Evolutionary conservation across 1,140 invertebrate genomes (phyloP).

Genomic region (Diprion similis): DNA sequence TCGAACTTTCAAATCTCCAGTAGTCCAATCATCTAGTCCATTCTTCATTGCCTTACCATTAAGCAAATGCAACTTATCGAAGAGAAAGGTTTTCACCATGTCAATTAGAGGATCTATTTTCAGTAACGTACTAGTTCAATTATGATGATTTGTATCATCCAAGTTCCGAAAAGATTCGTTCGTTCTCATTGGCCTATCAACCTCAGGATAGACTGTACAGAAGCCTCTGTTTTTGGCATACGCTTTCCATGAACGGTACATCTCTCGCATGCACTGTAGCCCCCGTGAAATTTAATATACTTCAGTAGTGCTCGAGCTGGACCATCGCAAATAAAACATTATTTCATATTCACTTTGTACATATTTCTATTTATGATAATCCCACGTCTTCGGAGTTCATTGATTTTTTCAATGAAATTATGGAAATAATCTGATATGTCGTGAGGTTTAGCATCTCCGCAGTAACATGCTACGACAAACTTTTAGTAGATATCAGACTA

Average conservation of each 20-base stretch:
- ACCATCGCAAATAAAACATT: neutral
- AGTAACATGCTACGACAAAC: conserved; percentile 25
- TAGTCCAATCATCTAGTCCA: neutral
- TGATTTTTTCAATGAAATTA: conserved; percentile 29
- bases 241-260: too few species aligned
- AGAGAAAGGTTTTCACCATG: too few species aligned
- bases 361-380: conserved; percentile 12
- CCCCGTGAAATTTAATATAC: too few species aligned
- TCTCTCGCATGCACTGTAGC: too few species aligned
- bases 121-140: too few species aligned
- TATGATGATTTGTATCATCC: too few species aligned
- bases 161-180: too few species aligned
- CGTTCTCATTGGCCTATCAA: too few species aligned
- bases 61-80: too few species aligned
- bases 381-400: conserved; percentile 20
- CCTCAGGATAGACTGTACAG: too few species aligned
- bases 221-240: too few species aligned
- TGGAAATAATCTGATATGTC: conserved; percentile 18
- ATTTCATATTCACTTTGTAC: neutral
- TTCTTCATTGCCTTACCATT: neutral
- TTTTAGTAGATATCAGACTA: conserved; percentile 24
- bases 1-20: neutral
- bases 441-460: conserved; percentile 20
- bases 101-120: too few species aligned
- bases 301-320: conserved; percentile 4